Conservation (phyloP, 2,888 invertebrate species). For the Drosophila falleni region DNA sequence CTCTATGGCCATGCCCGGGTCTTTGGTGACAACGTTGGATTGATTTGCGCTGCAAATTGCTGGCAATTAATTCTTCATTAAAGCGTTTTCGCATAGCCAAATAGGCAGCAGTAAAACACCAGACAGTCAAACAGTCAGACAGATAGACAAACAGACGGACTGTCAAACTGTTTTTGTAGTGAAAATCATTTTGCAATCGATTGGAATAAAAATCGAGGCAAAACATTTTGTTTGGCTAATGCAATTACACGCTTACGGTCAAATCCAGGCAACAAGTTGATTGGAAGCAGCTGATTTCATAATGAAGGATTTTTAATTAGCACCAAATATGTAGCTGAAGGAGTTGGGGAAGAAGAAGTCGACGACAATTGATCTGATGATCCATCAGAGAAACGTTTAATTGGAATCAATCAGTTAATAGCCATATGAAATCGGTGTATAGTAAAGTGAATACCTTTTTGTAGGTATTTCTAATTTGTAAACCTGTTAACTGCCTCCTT, state of each 20-base stretch:
- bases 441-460: neutral
- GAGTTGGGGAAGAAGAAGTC: slow-evolving; percentile 18
- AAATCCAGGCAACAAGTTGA: slow-evolving; percentile 47
- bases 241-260: slow-evolving; percentile 81
- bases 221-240: slow-evolving; percentile 68
- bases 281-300: slow-evolving; percentile 71
- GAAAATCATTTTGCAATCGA: slow-evolving; percentile 74
- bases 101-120: slow-evolving; percentile 42
- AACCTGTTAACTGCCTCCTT: slow-evolving; percentile 20
- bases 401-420: neutral
- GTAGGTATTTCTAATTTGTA: slow-evolving; percentile 33
- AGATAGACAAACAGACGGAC: neutral
- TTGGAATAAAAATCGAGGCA: slow-evolving; percentile 34
- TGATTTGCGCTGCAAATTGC: slow-evolving; percentile 83
- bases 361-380: neutral
- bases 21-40: slow-evolving; percentile 72
- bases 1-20: slow-evolving; percentile 31
- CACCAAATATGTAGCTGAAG: slow-evolving; percentile 65
- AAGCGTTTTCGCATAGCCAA: slow-evolving; percentile 83
- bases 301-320: slow-evolving; percentile 80
- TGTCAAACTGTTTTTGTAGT: slow-evolving; percentile 52
- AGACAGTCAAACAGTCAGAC: neutral
- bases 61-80: slow-evolving; percentile 85
- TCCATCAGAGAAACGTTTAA: neutral
- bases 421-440: neutral